Evolutionary conservation across 2,888 invertebrate genomes (phyloP).

Genomic region (Julus scandinavius): DNA sequence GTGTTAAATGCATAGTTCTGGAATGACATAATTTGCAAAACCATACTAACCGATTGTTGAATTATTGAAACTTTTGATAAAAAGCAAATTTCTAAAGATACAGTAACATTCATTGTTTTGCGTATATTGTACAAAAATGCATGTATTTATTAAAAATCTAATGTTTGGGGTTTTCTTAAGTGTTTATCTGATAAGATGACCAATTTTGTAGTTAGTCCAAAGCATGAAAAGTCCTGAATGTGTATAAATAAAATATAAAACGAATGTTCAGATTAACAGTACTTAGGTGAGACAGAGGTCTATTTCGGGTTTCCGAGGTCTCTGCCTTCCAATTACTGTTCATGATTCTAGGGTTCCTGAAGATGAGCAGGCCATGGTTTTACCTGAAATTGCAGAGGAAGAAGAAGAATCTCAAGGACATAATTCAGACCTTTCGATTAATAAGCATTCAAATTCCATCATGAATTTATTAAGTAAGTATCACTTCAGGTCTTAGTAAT

Average conservation of each 20-base stretch:
- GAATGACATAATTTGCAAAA: no score
- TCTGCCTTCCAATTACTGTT: not conserved
- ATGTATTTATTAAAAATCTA: not conserved
- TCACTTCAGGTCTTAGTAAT: not conserved
- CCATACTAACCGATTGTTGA: no score
- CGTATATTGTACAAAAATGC: no score
- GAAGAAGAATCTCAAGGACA: slow-evolving; percentile 65
- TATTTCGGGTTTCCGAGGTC: not conserved
- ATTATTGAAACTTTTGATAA: no score
- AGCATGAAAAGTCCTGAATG: not conserved
- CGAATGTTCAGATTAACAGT: not conserved
- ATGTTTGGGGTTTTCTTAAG: not conserved
- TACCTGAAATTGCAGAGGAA: slow-evolving; percentile 71
- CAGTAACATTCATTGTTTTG: no score
- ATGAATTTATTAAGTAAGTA: slow-evolving; percentile 57
- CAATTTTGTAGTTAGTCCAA: not conserved
- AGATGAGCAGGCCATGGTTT: slow-evolving; percentile 70
- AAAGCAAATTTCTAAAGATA: no score
- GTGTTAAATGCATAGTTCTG: no score
- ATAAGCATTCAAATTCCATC: slow-evolving; percentile 57
- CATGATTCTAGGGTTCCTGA: slow-evolving; percentile 68
- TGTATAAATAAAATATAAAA: not conserved
- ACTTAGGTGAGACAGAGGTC: not conserved
- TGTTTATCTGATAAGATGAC: not conserved
- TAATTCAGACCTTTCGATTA: slow-evolving; percentile 51